phyloP scores from a whole-genome alignment of 2,888 invertebrate species.

The Plagiodera versicolora region DNA sequence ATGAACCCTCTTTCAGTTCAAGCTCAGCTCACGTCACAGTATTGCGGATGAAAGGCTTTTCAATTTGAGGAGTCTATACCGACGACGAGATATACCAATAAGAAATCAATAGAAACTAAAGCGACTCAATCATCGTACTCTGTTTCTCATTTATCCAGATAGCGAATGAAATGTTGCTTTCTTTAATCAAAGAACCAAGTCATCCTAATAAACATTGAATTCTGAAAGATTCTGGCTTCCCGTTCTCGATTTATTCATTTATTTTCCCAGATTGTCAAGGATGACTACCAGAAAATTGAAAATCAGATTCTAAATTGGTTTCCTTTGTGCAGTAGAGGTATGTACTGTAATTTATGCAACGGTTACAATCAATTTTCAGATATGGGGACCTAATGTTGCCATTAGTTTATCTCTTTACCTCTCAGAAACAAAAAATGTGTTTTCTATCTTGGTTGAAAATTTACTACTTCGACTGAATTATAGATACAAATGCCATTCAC shows the following conservation, averaged over 20 bases:
- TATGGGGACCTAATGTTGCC: not conserved
- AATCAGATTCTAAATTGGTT: not conserved
- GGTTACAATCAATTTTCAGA: not conserved
- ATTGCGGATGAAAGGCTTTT: not conserved
- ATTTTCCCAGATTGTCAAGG: not conserved
- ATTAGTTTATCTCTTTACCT: not conserved
- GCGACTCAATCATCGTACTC: not conserved
- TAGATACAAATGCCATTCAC: too few species aligned
- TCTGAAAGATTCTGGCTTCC: not conserved
- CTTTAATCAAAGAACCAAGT: not conserved
- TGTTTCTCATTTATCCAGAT: not conserved
- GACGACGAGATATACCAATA: not conserved
- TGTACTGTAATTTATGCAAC: not conserved
- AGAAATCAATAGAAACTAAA: not conserved
- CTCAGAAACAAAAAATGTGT: too few species aligned
- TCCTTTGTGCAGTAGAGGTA: not conserved
- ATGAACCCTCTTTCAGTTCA: not conserved
- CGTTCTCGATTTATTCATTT: not conserved
- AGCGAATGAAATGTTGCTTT: not conserved
- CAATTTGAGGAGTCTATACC: not conserved
- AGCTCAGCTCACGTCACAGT: not conserved
- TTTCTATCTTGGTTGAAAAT: too few species aligned
- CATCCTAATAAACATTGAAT: not conserved
- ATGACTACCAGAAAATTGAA: not conserved
- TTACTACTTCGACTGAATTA: too few species aligned